Percentiles rank a stretch among this genome's conserved stretches.
Evolutionary conservation across 2,797 vertebrate genomes (phyloP).

Genomic region (Acipenser transmontanus): DNA sequence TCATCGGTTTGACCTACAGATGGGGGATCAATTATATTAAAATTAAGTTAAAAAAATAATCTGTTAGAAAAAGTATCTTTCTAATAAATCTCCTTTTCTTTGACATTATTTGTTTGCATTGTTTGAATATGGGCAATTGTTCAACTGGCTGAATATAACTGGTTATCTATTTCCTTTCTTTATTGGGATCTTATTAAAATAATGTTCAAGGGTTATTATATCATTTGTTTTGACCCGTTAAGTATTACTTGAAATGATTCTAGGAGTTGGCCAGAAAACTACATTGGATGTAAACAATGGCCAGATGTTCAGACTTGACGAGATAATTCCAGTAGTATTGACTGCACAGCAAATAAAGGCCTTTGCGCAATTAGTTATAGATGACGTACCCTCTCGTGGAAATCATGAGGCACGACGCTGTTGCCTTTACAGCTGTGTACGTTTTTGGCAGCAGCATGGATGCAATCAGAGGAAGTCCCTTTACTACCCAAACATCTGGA

Average conservation of each 20-base stretch:
- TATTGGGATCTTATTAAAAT: neutral
- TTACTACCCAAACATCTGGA: constrained; percentile 59
- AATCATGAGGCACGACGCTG: constrained; percentile 14
- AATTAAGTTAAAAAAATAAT: too few species aligned
- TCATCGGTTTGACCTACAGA: too few species aligned
- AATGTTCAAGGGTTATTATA: constrained; percentile 20
- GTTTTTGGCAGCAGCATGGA: constrained; percentile 16
- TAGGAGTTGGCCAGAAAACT: constrained; percentile 10
- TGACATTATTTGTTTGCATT: too few species aligned
- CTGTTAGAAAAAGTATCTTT: too few species aligned
- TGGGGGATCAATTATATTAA: too few species aligned
- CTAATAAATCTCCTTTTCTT: too few species aligned
- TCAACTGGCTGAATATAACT: too few species aligned
- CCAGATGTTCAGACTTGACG: constrained; percentile 24
- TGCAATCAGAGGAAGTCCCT: constrained; percentile 48
- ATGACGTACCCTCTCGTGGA: constrained; percentile 15
- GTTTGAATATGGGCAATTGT: too few species aligned
- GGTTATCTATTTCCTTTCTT: too few species aligned
- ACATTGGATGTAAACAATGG: constrained; percentile 19
- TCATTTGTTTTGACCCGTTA: constrained; percentile 30
- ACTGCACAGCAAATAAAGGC: constrained; percentile 7
- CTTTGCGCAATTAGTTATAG: constrained; percentile 5
- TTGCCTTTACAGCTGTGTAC: constrained; percentile 12
- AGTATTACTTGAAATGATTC: constrained; percentile 16
- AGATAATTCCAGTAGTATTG: constrained; percentile 24